Conservation (phyloP, 2,888 invertebrate species). For the Rhabditoides inermis region DNA sequence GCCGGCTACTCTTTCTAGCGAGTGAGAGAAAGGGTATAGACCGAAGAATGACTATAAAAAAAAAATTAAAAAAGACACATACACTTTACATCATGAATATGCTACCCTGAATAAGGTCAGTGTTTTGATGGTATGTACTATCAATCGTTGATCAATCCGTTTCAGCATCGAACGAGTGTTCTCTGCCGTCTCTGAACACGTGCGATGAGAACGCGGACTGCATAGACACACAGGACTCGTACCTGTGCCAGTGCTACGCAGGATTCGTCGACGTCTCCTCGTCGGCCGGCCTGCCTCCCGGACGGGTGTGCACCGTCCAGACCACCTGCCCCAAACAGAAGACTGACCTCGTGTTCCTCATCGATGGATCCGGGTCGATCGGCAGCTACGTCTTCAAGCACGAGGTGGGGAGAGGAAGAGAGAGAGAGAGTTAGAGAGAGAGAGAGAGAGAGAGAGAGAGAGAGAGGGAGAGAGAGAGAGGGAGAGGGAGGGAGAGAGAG, state of each 20-base stretch:
- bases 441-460: slow-evolving; percentile 1
- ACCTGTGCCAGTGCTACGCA: slow-evolving; percentile 48
- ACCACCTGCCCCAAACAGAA: slow-evolving; percentile 50
- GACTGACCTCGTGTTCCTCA: slow-evolving; percentile 51
- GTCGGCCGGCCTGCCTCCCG: slow-evolving; percentile 47
- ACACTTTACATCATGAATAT: no score
- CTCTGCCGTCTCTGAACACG: slow-evolving; percentile 40
- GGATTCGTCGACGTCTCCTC: slow-evolving; percentile 52
- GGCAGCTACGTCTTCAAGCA: slow-evolving; percentile 51
- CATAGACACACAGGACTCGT: slow-evolving; percentile 49
- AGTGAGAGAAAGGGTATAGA: no score
- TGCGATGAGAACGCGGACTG: slow-evolving; percentile 53
- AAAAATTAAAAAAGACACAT: no score
- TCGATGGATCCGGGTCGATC: slow-evolving; percentile 52
- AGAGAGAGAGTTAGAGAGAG: neutral
- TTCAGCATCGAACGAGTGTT: slow-evolving; percentile 49
- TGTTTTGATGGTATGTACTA: no score
- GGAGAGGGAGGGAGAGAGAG: slow-evolving; percentile 6
- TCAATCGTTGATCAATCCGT: no score
- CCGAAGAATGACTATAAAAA: no score
- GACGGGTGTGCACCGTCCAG: slow-evolving; percentile 52
- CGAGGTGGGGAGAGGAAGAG: slow-evolving; percentile 25
- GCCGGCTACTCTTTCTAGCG: no score
- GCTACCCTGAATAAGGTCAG: no score
- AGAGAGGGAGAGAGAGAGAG: slow-evolving; percentile 4